Evolutionary conservation across 2,113 vertebrate species (phyloP).

Genomic region (Sigmodon hispidus): DNA sequence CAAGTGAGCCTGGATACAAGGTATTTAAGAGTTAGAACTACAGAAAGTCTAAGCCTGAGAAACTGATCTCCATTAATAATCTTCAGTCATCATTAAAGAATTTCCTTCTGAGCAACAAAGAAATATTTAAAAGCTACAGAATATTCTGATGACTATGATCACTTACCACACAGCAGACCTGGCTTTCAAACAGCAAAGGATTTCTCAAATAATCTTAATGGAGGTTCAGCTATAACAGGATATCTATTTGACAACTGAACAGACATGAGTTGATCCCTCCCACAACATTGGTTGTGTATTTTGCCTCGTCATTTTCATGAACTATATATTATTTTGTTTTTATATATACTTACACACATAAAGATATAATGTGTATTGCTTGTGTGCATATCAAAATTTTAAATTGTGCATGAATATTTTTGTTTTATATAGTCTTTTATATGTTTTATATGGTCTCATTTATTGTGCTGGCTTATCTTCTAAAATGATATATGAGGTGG

Average conservation of each 20-base stretch:
- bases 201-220: neutral
- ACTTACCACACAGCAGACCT: neutral
- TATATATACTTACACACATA: neutral
- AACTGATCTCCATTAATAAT: neutral
- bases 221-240: neutral
- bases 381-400: neutral
- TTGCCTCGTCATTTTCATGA: neutral
- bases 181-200: rapidly evolving
- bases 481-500: neutral
- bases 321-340: neutral
- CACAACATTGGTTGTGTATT: no score
- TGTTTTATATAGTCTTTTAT: neutral
- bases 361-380: neutral
- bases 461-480: neutral
- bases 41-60: neutral
- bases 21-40: neutral
- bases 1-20: neutral
- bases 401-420: neutral
- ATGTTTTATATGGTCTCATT: neutral
- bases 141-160: neutral
- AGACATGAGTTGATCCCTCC: neutral
- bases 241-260: neutral
- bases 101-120: neutral
- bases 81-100: neutral
- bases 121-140: neutral